A percentile compares a stretch with the other conserved stretches of the same genome.
phyloP scores from a whole-genome alignment of 2,888 invertebrate species.

The Spodoptera littoralis region DNA sequence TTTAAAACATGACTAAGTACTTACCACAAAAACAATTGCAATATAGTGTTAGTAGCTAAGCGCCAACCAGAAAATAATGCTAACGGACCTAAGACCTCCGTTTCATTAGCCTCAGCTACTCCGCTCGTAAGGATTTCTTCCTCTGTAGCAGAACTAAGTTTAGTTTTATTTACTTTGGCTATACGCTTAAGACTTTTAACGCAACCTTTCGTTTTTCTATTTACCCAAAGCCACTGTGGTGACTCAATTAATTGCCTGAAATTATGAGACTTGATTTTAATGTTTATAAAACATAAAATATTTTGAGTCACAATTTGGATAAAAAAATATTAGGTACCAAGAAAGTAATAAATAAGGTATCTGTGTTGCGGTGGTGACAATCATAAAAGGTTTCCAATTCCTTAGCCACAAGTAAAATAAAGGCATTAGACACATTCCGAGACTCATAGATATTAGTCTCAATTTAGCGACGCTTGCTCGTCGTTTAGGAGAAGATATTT shows the following conservation, averaged over 20 bases:
- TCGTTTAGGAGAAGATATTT: constrained; percentile 71
- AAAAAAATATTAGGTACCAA: constrained; percentile 66
- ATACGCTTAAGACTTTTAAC: constrained; percentile 85
- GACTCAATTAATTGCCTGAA: constrained; percentile 90
- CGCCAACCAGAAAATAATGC: constrained; percentile 88
- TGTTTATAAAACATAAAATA: too few species aligned
- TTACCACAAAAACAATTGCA: constrained; percentile 89
- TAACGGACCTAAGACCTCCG: constrained; percentile 81
- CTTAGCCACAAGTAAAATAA: constrained; percentile 74
- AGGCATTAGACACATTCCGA: constrained; percentile 70
- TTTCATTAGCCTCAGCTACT: constrained; percentile 61
- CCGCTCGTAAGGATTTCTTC: constrained; percentile 62
- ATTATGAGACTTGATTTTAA: constrained; percentile 12
- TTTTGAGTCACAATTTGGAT: neutral
- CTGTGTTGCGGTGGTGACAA: constrained; percentile 66
- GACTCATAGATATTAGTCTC: constrained; percentile 64
- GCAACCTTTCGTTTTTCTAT: constrained; percentile 83
- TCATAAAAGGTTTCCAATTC: constrained; percentile 72
- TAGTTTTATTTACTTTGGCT: constrained; percentile 86
- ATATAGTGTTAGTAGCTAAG: constrained; percentile 86
- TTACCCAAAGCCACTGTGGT: constrained; percentile 90
- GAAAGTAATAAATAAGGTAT: constrained; percentile 70
- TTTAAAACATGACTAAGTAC: constrained; percentile 25
- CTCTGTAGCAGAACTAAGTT: constrained; percentile 79
- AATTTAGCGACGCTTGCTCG: constrained; percentile 66